These are phyloP conservation scores for Epizoanthus stellaris DNA, from an alignment of 92 coral and sea anemone genomes.

Conservation along the genomic window DNA sequence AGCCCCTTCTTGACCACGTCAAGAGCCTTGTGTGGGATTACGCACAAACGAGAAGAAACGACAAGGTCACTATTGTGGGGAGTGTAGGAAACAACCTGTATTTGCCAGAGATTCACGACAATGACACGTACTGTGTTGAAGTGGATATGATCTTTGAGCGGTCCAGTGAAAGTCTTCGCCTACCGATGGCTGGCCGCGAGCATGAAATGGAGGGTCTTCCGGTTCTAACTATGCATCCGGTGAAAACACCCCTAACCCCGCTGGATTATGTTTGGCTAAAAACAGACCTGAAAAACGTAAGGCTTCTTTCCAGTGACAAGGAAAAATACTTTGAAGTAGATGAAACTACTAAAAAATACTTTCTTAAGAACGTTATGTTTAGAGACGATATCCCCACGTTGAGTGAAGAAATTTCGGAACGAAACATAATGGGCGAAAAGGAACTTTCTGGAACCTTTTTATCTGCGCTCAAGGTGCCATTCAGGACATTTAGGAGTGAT, in stretches of 20 bases:
- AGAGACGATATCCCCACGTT: constrained; percentile 48
- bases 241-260: constrained; percentile 43
- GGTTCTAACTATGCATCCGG: constrained; percentile 41
- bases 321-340: constrained; percentile 36
- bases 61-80: constrained; percentile 49
- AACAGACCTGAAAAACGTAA: constrained; percentile 33
- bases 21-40: constrained; percentile 37
- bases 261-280: constrained; percentile 26
- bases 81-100: constrained; percentile 56
- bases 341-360: constrained; percentile 46
- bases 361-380: constrained; percentile 48
- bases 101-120: constrained; percentile 52
- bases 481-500: constrained; percentile 53
- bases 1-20: constrained; percentile 22
- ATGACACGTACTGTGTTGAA: constrained; percentile 55
- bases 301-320: constrained; percentile 30
- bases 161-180: constrained; percentile 33
- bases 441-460: constrained; percentile 22
- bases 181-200: constrained; percentile 32
- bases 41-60: constrained; percentile 49
- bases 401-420: constrained; percentile 39
- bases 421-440: constrained; percentile 56
- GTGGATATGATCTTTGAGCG: constrained; percentile 60
- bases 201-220: constrained; percentile 25
- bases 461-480: constrained; percentile 38